Conservation (phyloP, 2,113 vertebrate species). For the Myxocyprinus asiaticus region DNA sequence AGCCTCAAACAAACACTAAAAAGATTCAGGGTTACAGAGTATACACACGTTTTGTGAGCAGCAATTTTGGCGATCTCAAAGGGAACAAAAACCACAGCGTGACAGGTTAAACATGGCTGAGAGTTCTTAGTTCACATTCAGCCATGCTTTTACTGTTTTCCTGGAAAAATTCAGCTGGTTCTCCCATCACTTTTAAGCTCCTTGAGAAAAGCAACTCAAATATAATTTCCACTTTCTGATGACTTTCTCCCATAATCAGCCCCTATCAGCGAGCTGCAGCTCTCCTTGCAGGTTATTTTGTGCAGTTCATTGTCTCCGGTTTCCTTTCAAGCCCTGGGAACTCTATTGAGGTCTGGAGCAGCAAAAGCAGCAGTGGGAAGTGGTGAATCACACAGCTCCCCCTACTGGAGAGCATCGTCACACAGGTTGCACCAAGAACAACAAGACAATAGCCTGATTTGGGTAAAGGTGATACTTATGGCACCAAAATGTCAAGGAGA, state of each 20-base stretch:
- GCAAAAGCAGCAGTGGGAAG: not conserved
- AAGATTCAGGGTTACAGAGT: slow-evolving; percentile 8
- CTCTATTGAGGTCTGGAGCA: slow-evolving; percentile 21
- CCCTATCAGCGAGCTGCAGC: not conserved
- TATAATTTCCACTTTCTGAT: slow-evolving; percentile 34
- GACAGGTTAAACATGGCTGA: too few relatives aligned
- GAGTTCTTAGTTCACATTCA: slow-evolving; percentile 11
- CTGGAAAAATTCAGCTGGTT: not conserved
- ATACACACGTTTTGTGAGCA: slow-evolving; percentile 32
- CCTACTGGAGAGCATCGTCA: slow-evolving; percentile 9
- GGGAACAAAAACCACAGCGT: too few relatives aligned
- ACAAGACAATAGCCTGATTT: not conserved
- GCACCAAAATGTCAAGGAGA: too few relatives aligned
- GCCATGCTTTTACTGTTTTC: not conserved
- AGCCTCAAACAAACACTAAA: slow-evolving; percentile 29
- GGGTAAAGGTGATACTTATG: too few relatives aligned
- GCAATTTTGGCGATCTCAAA: slow-evolving; percentile 35
- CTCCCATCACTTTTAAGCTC: not conserved
- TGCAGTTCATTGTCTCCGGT: slow-evolving; percentile 49
- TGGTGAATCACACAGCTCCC: not conserved
- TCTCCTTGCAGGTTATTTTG: slow-evolving; percentile 9
- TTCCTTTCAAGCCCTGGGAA: slow-evolving; percentile 40
- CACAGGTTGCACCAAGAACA: not conserved
- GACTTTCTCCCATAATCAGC: slow-evolving; percentile 27
- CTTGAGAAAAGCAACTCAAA: not conserved